Evolutionary conservation across 2,888 invertebrate species (phyloP).

Genomic region (Clunio marinus): DNA sequence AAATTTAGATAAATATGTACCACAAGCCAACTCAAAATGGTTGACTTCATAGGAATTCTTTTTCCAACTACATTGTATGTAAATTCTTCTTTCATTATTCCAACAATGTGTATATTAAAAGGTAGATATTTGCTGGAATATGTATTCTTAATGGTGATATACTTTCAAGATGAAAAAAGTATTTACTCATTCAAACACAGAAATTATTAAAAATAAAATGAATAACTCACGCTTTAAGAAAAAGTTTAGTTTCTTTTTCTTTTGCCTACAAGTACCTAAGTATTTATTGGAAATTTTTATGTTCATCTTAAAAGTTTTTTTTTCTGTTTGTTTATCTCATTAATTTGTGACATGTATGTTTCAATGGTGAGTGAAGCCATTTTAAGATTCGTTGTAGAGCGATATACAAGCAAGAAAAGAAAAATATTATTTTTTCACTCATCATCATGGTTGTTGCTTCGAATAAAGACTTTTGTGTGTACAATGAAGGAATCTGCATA

Average conservation of each 20-base stretch:
- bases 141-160: too few species aligned
- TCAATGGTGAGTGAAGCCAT: constrained; percentile 12
- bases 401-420: neutral
- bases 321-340: constrained; percentile 25
- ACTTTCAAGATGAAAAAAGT: too few species aligned
- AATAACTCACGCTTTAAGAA: too few species aligned
- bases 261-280: too few species aligned
- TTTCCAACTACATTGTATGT: too few species aligned
- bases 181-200: too few species aligned
- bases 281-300: too few species aligned
- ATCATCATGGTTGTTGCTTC: too few species aligned
- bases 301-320: neutral
- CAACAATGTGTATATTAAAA: neutral
- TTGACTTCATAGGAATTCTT: neutral
- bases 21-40: neutral
- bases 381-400: constrained; percentile 14
- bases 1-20: too few species aligned
- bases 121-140: too few species aligned
- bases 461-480: constrained; percentile 13
- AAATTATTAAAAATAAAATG: too few species aligned
- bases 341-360: constrained; percentile 37
- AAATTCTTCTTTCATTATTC: too few species aligned
- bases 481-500: constrained; percentile 13
- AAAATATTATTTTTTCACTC: neutral
- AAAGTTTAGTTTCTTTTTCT: constrained; percentile 29